Evolutionary conservation across 2,888 invertebrate genomes (phyloP), one percentile per base, ranked within the genome.

Genomic region (Coenonympha glycerion): DNA sequence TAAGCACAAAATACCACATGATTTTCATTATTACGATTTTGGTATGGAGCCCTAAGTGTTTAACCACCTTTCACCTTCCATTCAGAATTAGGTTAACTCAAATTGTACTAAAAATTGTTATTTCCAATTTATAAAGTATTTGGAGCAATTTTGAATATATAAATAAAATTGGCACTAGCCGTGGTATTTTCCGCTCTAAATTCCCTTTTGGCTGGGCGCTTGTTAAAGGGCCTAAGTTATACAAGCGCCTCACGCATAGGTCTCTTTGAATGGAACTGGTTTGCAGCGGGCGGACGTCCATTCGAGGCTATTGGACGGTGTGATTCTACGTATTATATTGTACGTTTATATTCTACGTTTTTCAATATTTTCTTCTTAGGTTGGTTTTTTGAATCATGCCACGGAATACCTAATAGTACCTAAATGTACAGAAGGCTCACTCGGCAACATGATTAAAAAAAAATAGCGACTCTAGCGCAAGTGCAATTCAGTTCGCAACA

Each of bases 211-310:
- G 30, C 30, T 18, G 41, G 11, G 11, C 19, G 30, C 18, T 19
- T 41, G 30, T 19, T 41, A 30, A 41, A 41, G 26, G 28, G 55
- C 37, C 34, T 15, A 47, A 47, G 50, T 52, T 52, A 49, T 48
- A 52, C 30, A 46, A 57, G 49, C 52, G 49, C 41, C 47, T 47
- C 55, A 57, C 57, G 57, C 57, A 50, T 47, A 55, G 49, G 28
- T 52, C 39, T 55, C 52, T 46, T 57, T 49, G 34, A 56, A 56
- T 56, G 42, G 42, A 53, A 42, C 48, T 42, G 42, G 45, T 39
- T 45, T 47, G 49, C 37, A 16, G n/a, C 30, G 31, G 31, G 3
- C 31, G 19, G 5, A 22, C 22, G 33, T 22, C 15, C 24, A 45
- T 45, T 45, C 34, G 45, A 16, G 34, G 22, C 28, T 4, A 28